Base-by-base conservation (phyloP, 2,797 vertebrate species). In the Margarornis squamiger region DNA sequence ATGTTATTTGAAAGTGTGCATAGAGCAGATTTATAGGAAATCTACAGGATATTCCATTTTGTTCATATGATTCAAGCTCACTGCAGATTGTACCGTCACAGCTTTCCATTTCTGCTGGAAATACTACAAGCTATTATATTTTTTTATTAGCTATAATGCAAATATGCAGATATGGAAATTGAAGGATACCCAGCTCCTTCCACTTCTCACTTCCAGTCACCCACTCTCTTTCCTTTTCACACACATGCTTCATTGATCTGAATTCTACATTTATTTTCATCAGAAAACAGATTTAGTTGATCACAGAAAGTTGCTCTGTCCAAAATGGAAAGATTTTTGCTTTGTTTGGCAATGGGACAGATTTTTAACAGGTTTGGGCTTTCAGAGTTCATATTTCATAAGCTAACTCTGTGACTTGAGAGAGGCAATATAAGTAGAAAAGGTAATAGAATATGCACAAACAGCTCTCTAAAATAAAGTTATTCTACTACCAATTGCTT, bases 1-100 rank as follows among this genome's bases (percentile, higher is more conserved):
- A 95, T 73, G 92, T 94, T 96, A 95, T 94, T 97, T 97, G 97
- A 62, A 97, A 97, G 93, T 32, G 41, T 88, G 66, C 18, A 23
- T 70, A 79, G 93, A 95, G 71, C 71, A 95, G 66, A 94, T 95
- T 81, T 95, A 89, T 92, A 97, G 90, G 97, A 97, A 97, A 95
- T 43, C 82, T 82, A 75, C 92, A 92, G 78, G 68, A 93, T 95
- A 76, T 93, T 94, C 81, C 76, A 82, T 78, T 96, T 92, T 62
- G 61, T 78, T 94, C 54, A 12, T 55, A 59, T 59, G 62, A 93
- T 89, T 88, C 87, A 90, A 92, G 70, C 59, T 95, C 10, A 4
- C 71, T 94, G 78, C 61, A 86, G 73, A 90, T 63, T 91, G 59
- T 92, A 59, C 26, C 85, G 48, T 74, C 81, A 93, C 85, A 93